phyloP scores from a whole-genome alignment of 1,140 invertebrate genomes.

The Ceratitis capitata region DNA sequence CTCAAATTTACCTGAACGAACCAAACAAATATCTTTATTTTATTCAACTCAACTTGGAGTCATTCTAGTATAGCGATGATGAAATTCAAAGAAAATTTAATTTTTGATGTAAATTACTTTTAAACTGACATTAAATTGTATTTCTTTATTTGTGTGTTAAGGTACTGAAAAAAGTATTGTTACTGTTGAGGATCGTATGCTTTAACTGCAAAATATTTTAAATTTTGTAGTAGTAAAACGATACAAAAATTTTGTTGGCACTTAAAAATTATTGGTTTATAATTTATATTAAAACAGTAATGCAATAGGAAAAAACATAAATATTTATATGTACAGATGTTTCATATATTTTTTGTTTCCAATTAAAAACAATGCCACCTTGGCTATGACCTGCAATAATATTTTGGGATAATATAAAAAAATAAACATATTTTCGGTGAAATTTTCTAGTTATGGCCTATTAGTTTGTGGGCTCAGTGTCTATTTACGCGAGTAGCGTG shows the following conservation, averaged over 20 bases:
- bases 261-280: not conserved
- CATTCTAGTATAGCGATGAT: too few relatives aligned
- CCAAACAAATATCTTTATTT: too few relatives aligned
- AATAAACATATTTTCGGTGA: not conserved
- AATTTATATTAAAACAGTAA: constrained; percentile 20
- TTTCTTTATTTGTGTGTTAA: not conserved
- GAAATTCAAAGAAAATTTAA: constrained; percentile 6
- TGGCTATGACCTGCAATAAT: not conserved
- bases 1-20: not conserved
- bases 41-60: too few relatives aligned
- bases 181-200: not conserved
- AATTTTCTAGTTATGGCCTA: not conserved
- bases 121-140: constrained; percentile 23
- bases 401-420: not conserved
- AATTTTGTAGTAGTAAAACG: not conserved
- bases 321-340: too few relatives aligned
- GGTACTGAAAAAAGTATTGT: not conserved
- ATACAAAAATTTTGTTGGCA: not conserved
- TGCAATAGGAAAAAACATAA: not conserved
- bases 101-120: constrained; percentile 14
- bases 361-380: not conserved
- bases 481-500: too few relatives aligned
- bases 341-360: not conserved
- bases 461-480: not conserved
- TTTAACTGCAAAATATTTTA: not conserved